Conservation (phyloP, 2,797 vertebrate genomes). For the Sorex maritimensis region DNA sequence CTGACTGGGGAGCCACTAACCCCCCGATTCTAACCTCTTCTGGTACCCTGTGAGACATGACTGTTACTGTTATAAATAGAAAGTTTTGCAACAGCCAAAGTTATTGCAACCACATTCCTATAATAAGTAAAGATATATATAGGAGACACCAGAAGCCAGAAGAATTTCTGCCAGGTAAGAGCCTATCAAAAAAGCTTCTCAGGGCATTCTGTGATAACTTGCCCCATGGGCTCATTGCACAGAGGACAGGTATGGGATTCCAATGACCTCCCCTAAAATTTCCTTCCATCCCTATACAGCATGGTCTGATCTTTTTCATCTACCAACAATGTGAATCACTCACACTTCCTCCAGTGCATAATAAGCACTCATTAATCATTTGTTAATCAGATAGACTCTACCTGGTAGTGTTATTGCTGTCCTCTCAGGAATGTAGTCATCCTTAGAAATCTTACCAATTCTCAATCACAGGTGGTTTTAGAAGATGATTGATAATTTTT, state of each 20-base stretch:
- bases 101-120: conserved; percentile 55
- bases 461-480: too few relatives aligned
- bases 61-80: conserved; percentile 37
- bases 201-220: neutral
- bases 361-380: neutral
- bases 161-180: conserved; percentile 79
- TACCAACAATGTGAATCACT: neutral
- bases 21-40: neutral
- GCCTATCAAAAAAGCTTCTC: neutral
- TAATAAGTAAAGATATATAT: conserved; percentile 62
- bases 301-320: neutral
- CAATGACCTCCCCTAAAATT: neutral
- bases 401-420: neutral
- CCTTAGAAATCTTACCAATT: too few relatives aligned
- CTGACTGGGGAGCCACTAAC: conserved; percentile 65
- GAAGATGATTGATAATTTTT: neutral
- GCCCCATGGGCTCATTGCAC: neutral
- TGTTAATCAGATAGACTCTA: neutral
- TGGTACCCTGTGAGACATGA: conserved; percentile 76
- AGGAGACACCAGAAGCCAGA: conserved; percentile 55
- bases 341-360: neutral
- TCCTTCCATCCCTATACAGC: neutral
- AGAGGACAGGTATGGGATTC: neutral
- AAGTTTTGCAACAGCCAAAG: conserved; percentile 49
- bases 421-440: neutral